Conservation (phyloP, 2,797 vertebrate genomes). For the Sylvilagus floridanus region DNA sequence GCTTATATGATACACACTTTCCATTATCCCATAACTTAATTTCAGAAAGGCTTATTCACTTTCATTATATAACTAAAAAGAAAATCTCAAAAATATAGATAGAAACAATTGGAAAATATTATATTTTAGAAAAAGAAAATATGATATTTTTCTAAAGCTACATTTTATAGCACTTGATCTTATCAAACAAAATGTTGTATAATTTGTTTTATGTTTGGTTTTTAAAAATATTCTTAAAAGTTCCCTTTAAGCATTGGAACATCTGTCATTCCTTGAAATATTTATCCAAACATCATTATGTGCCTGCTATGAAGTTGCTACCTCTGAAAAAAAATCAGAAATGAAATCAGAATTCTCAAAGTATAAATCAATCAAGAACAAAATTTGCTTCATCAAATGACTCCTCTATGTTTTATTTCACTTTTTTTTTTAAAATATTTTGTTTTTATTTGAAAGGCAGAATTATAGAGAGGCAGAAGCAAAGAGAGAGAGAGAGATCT, state of each 20-base stretch:
- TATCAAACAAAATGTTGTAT: background rate
- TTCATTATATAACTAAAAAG: background rate
- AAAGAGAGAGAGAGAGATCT: no score
- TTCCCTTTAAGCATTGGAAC: background rate
- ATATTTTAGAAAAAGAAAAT: background rate
- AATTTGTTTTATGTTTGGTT: background rate
- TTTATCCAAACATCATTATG: background rate
- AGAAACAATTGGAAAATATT: background rate
- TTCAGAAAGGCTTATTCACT: background rate
- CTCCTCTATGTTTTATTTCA: background rate
- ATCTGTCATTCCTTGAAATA: slow-evolving; percentile 12
- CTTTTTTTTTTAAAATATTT: no score
- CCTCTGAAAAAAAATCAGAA: slow-evolving; percentile 2
- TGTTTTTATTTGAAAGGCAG: no score
- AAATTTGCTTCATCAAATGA: slow-evolving; percentile 19
- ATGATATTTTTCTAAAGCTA: background rate
- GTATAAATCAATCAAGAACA: background rate
- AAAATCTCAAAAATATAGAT: background rate
- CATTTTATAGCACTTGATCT: background rate
- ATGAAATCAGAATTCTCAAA: background rate
- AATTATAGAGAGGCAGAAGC: no score
- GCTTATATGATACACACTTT: background rate
- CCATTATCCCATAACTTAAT: background rate
- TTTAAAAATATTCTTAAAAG: background rate
- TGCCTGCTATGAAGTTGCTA: background rate